Evolutionary conservation across 2,113 vertebrate species (phyloP).

Genomic region (Xerus inauris): DNA sequence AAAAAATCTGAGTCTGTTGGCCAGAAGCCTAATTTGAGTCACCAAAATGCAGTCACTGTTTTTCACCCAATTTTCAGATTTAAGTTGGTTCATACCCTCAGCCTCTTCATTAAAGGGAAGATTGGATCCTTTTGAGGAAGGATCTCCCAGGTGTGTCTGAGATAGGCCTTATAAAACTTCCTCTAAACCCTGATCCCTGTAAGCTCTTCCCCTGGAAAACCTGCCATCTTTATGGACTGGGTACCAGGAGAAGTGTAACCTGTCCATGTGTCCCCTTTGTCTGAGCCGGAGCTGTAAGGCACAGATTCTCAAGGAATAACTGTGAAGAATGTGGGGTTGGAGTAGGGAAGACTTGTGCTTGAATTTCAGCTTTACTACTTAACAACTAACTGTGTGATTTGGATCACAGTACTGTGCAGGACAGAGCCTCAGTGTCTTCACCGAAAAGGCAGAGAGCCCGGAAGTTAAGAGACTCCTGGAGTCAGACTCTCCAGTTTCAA

Average conservation of each 20-base stretch:
- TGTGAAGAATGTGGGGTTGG: background rate
- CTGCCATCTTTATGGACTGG: accelerated
- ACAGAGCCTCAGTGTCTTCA: background rate
- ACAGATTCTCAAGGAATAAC: background rate
- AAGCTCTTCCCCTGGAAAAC: background rate
- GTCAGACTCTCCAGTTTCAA: background rate
- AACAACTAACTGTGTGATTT: background rate
- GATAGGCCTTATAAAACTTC: background rate
- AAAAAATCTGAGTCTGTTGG: background rate
- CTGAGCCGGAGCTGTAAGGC: too few species aligned
- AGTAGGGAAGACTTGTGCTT: background rate
- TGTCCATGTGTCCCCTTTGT: background rate
- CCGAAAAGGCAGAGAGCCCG: background rate
- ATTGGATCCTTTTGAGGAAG: background rate
- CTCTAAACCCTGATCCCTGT: background rate
- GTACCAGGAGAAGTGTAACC: accelerated
- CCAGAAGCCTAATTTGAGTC: background rate
- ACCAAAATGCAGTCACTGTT: background rate
- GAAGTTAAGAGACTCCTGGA: background rate
- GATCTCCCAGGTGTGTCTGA: background rate
- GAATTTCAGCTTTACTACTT: background rate
- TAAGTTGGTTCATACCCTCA: background rate
- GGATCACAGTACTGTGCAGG: too few species aligned
- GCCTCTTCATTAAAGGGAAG: background rate
- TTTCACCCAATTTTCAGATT: background rate